Evolutionary conservation across 2,888 invertebrate species (phyloP).

Genomic region (Stenolophus ochropezus): DNA sequence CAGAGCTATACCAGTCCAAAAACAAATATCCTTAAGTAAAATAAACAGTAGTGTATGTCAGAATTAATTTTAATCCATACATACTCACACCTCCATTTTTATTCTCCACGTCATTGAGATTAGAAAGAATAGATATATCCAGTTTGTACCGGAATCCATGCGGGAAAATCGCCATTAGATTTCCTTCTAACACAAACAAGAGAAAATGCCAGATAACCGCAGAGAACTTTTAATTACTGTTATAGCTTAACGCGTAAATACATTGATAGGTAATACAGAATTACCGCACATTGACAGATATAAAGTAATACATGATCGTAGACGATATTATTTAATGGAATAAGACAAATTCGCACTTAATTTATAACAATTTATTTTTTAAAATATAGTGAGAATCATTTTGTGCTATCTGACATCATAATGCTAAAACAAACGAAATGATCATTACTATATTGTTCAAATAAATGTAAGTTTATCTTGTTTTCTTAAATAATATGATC

Average conservation of each 20-base stretch:
- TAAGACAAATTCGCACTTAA: too few species aligned
- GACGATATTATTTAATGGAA: too few species aligned
- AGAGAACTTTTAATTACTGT: background rate
- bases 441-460: too few species aligned
- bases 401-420: too few species aligned
- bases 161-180: background rate
- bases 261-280: too few species aligned
- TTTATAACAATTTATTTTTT: too few species aligned
- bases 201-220: background rate
- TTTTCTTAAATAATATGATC: too few species aligned
- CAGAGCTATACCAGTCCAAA: background rate
- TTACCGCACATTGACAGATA: background rate
- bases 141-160: background rate
- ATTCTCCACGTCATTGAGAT: background rate
- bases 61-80: background rate
- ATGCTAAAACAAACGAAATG: too few species aligned
- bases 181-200: background rate
- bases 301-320: too few species aligned
- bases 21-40: background rate
- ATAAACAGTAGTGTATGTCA: background rate
- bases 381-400: too few species aligned
- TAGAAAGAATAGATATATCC: background rate
- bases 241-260: too few species aligned
- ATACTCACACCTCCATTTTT: background rate
- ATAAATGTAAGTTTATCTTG: too few species aligned